Percentiles rank a stretch among this genome's conserved stretches.
These are phyloP conservation scores for Osmoderma eremita DNA, from an alignment of 2,888 invertebrate genomes.

Conservation along the genomic window DNA sequence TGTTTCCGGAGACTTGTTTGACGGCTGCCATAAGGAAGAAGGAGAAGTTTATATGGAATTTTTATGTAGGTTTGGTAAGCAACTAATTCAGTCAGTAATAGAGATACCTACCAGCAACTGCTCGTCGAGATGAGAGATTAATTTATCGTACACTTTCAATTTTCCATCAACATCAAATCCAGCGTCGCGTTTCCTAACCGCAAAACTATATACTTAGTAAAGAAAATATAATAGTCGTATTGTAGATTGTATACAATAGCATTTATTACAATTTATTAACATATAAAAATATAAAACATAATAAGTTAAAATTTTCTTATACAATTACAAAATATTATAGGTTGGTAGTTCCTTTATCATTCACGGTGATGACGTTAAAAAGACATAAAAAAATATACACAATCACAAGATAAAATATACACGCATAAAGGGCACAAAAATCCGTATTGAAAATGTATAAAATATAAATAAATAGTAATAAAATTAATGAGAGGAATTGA, in stretches of 20 bases:
- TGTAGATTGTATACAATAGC: too few species aligned
- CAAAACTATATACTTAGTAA: neutral
- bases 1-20: too few species aligned
- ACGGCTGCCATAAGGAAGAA: too few species aligned
- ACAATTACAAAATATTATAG: constrained; percentile 18
- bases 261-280: constrained; percentile 33
- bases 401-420: constrained; percentile 32
- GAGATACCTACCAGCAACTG: too few species aligned
- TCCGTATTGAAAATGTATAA: constrained; percentile 21
- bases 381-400: constrained; percentile 23
- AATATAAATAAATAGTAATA: constrained; percentile 32
- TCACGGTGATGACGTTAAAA: constrained; percentile 7
- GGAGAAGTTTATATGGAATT: too few species aligned
- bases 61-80: too few species aligned
- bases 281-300: constrained; percentile 38
- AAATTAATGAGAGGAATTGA: constrained; percentile 30
- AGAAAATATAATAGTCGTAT: neutral
- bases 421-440: constrained; percentile 21
- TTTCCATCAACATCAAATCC: too few species aligned
- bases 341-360: constrained; percentile 19
- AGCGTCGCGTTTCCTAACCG: too few species aligned
- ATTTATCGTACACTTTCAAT: too few species aligned
- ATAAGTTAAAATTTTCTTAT: constrained; percentile 36
- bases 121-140: too few species aligned
- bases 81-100: too few species aligned